Evolutionary conservation across 2,113 vertebrate genomes (phyloP), one percentile per base, ranked within the genome.

Genomic region (Heliornis fulica): DNA sequence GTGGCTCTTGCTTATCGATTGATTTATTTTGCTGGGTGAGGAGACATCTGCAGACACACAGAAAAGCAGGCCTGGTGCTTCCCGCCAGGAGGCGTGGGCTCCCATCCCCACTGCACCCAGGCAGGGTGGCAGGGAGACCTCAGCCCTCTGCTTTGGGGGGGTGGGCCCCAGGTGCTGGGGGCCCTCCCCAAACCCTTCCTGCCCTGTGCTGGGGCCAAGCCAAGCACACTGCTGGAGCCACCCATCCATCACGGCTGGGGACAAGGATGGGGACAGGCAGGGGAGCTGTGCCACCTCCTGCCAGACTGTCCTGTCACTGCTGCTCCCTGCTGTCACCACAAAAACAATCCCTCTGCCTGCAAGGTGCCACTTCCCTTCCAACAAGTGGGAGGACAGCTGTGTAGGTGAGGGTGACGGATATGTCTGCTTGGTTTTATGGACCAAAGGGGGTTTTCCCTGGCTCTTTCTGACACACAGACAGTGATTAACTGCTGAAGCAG

Each of bases 11-110:
- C 72, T 93, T 90, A 90, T 53, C 21, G 3, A 89, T 71, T 88
- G 90, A 71, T 69, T 94, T 91, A 46, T 65, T 93, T 89, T 78
- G 65, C 87, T 94, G 91, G 75, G 40, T 85, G 75, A 93, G 69
- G 64, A 95, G 65, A 89, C 72, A 80, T 93, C 81, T 95, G 90
- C 88, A 91, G 95, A 87, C 63, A 61, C 15, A 1, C 4, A 78
- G 93, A 60, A 89, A 77, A 63, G 9, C 77, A 45, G 50, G 66
- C 66, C 5, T 38, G 75, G 88, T 2, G 1, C 60, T 91, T 90
- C 51, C 81, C 45, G 74, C 23, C 1, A 2, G 36, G 40, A 89
- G 43, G 68, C 14, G 1, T 0, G 3, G 53, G 75, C 16, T 78
- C 4, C 53, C 9, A 1, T 40, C 21, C 36, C 40, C 7, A 7